Conservation (phyloP, 2,888 invertebrate species). For the Eugnorisma glareosa region DNA sequence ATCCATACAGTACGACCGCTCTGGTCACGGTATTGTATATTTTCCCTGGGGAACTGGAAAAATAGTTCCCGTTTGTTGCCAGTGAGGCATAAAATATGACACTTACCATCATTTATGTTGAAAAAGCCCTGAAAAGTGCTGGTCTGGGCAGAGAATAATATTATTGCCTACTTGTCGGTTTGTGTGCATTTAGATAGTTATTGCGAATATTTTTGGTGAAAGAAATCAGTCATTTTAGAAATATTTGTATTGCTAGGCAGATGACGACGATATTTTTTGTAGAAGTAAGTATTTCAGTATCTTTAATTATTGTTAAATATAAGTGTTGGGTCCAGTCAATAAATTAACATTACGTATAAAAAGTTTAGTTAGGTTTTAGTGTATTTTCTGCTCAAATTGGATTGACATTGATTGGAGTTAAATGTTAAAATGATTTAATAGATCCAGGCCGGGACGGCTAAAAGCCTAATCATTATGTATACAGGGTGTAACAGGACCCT, state of each 20-base stretch:
- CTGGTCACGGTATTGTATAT: too few species aligned
- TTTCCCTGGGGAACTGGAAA: too few species aligned
- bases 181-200: neutral
- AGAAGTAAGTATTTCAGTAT: neutral
- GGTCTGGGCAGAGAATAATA: neutral
- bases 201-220: neutral
- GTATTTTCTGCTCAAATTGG: too few species aligned
- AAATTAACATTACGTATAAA: neutral
- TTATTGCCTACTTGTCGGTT: neutral
- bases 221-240: neutral
- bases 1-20: too few species aligned
- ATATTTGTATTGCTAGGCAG: neutral
- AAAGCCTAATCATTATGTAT: too few species aligned
- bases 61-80: too few species aligned
- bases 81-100: too few species aligned
- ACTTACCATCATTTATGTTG: neutral
- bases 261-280: neutral
- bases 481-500: too few species aligned
- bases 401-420: too few species aligned
- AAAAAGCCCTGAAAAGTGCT: neutral
- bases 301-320: neutral
- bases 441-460: too few species aligned
- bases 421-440: too few species aligned
- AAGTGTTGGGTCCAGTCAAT: constrained; percentile 5
- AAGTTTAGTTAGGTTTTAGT: too few species aligned